Conservation (phyloP, 2,797 vertebrate genomes). For the Acanthornis magna region DNA sequence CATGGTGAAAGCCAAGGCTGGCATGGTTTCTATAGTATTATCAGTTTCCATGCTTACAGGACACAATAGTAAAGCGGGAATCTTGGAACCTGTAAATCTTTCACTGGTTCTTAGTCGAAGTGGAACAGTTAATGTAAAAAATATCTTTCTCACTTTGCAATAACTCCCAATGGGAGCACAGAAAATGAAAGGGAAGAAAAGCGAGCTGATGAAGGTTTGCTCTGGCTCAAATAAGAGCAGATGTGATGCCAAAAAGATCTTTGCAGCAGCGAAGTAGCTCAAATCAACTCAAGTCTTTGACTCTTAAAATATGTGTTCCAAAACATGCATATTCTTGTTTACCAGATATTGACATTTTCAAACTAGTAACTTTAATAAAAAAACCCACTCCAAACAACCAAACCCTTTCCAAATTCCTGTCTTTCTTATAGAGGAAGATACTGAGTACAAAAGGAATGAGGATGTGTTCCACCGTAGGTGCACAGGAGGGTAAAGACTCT, state of each 20-base stretch:
- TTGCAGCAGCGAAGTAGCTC: not conserved
- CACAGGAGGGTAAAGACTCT: not conserved
- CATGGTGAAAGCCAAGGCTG: constrained; percentile 40
- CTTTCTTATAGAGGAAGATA: not conserved
- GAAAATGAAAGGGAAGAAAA: constrained; percentile 4
- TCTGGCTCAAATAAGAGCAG: not conserved
- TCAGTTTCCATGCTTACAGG: constrained; percentile 66
- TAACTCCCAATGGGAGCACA: constrained; percentile 36
- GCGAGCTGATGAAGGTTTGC: constrained; percentile 19
- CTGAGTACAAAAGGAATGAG: not conserved
- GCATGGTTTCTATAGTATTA: constrained; percentile 53
- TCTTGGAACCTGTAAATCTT: constrained; percentile 64
- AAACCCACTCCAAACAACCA: not conserved
- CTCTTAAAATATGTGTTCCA: not conserved
- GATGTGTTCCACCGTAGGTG: not conserved
- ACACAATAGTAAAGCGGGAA: constrained; percentile 25
- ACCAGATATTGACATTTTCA: not conserved
- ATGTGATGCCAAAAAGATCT: constrained; percentile 30
- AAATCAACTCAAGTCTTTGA: not conserved
- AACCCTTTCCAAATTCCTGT: not conserved
- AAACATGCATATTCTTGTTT: not conserved
- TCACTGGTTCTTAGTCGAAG: constrained; percentile 39
- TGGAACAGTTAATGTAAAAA: constrained; percentile 54
- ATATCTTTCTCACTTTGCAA: constrained; percentile 63
- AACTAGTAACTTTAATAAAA: not conserved